Evolutionary conservation across 2,113 vertebrate species (phyloP).

Genomic region (Seriola aureovittata): DNA sequence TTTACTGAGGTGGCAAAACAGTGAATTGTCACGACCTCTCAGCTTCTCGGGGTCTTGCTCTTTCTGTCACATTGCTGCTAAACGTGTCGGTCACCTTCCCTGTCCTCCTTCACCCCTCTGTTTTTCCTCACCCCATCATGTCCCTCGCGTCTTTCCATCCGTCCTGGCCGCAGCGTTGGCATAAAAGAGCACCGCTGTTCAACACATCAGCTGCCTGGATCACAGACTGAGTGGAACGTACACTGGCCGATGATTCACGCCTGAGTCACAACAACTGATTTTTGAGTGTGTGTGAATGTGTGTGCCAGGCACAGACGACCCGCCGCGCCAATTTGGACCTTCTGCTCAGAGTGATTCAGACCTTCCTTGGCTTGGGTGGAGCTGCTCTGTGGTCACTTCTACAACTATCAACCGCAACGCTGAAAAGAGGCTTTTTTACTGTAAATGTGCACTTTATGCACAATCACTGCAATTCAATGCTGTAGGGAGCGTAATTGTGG

Average conservation of each 20-base stretch:
- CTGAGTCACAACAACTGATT: conserved; percentile 68
- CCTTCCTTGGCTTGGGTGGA: conserved; percentile 75
- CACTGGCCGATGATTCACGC: conserved; percentile 64
- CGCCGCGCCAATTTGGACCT: conserved; percentile 66
- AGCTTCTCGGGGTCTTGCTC: background rate
- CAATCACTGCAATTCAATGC: conserved; percentile 50
- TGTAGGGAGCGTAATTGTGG: conserved; percentile 17
- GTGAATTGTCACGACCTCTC: background rate
- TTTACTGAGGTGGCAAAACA: background rate
- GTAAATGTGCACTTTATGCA: conserved; percentile 34
- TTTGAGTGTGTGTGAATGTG: conserved; percentile 38
- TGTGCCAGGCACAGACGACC: conserved; percentile 40
- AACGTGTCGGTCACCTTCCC: conserved; percentile 25
- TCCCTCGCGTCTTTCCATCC: conserved; percentile 40
- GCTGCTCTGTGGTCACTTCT: conserved; percentile 72
- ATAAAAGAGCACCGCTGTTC: conserved; percentile 46
- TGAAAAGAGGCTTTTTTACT: conserved; percentile 40
- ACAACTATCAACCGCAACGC: conserved; percentile 43
- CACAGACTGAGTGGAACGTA: conserved; percentile 63
- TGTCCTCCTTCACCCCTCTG: conserved; percentile 9
- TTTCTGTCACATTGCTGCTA: background rate
- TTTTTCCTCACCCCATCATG: conserved; percentile 22
- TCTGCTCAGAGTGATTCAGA: conserved; percentile 79
- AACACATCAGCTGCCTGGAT: conserved; percentile 50
- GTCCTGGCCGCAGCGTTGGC: conserved; percentile 2